Conservation (phyloP, 2,113 vertebrate genomes). For the Odobenus rosmarus region DNA sequence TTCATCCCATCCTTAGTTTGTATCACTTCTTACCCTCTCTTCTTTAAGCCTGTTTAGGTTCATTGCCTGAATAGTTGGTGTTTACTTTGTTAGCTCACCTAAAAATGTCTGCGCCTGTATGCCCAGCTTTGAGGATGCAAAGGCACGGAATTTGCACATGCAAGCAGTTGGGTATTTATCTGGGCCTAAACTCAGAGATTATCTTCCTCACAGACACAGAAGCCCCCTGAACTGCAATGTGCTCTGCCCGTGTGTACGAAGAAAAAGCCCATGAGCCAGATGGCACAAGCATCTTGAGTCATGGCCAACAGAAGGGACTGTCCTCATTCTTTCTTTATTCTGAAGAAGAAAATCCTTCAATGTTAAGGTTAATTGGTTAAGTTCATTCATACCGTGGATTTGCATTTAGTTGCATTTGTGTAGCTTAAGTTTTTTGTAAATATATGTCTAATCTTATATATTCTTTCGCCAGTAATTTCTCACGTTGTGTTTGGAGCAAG, state of each 20-base stretch:
- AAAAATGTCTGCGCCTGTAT: background rate
- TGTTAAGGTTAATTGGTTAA: background rate
- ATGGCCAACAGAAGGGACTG: background rate
- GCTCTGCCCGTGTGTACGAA: background rate
- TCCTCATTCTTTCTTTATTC: background rate
- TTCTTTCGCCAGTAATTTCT: slow-evolving; percentile 18
- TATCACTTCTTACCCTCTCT: background rate
- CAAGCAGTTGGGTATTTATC: background rate
- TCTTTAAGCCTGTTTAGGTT: background rate
- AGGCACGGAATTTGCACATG: background rate
- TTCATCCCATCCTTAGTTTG: background rate
- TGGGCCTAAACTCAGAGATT: background rate
- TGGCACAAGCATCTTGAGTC: background rate
- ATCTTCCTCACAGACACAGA: background rate
- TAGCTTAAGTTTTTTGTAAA: slow-evolving; percentile 28
- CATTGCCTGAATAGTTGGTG: background rate
- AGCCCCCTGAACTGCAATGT: too few relatives aligned
- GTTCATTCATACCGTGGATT: background rate
- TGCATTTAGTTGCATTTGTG: background rate
- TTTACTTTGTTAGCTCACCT: background rate
- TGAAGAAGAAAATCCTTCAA: background rate
- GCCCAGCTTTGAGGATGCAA: background rate
- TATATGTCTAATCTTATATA: background rate
- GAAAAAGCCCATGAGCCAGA: background rate
- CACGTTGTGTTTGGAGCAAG: slow-evolving; percentile 9